Conservation (phyloP, 2,888 invertebrate species). For the Synergus umbraculus region DNA sequence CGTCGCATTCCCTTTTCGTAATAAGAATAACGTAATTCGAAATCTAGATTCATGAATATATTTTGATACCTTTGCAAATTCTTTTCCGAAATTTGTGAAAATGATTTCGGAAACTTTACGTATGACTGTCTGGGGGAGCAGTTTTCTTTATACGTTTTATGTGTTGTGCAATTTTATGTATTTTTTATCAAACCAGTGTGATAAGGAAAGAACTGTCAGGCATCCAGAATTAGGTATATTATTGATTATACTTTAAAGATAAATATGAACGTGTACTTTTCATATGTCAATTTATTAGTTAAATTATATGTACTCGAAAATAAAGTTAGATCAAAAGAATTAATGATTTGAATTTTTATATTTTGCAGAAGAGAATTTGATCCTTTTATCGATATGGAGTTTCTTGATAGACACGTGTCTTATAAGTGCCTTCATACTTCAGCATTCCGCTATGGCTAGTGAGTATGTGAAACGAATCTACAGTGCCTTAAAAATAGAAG, state of each 20-base stretch:
- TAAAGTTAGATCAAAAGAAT: background rate
- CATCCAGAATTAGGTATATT: slow-evolving; percentile 56
- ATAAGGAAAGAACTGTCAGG: slow-evolving; percentile 62
- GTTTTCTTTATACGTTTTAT: slow-evolving; percentile 79
- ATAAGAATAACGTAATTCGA: background rate
- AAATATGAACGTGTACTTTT: background rate
- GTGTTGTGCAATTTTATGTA: slow-evolving; percentile 79
- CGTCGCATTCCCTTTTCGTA: background rate
- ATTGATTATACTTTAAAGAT: background rate
- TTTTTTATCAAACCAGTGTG: slow-evolving; percentile 79
- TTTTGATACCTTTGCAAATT: background rate
- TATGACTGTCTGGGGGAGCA: slow-evolving; percentile 74
- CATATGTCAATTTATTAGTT: too few relatives aligned
- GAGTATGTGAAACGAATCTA: slow-evolving; percentile 77
- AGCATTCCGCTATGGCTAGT: slow-evolving; percentile 81
- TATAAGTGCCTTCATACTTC: slow-evolving; percentile 79
- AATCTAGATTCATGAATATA: slow-evolving; percentile 9
- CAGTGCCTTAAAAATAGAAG: slow-evolving; percentile 75
- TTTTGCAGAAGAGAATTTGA: slow-evolving; percentile 58
- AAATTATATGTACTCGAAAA: background rate
- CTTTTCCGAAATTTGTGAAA: slow-evolving; percentile 25
- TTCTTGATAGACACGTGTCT: slow-evolving; percentile 78
- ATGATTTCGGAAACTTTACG: slow-evolving; percentile 67
- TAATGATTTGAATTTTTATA: slow-evolving; percentile 42
- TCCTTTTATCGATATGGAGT: slow-evolving; percentile 74